Evolutionary conservation across 1,140 invertebrate species (phyloP), one percentile per base, ranked within the genome.

Genomic region (Penaeus chinensis): DNA sequence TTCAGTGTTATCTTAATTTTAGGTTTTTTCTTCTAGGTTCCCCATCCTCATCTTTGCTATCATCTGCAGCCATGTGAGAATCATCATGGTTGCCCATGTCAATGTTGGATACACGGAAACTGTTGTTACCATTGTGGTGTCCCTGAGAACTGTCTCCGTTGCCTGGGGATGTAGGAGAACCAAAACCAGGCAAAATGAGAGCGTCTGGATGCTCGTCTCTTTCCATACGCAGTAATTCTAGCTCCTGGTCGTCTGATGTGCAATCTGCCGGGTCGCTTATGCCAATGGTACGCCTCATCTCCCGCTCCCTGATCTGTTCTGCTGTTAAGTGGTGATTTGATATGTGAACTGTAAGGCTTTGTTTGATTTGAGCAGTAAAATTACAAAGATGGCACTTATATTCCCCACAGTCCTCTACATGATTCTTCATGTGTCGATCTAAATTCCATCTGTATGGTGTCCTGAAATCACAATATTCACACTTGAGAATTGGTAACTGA

Each of bases 381-480:
- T 96, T 97, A 92, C 98, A 99, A 87, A 96, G 94, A 24, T 95
- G 94, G 92, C 98, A 99, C 91, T 95, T 95, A 92, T 96, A 97
- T 82, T 95, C 94, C 22, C 96, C 96, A 66, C 79, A 81, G 32
- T 93, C 94, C 0, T 96, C 96, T 69, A 95, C 95, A 91, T 99
- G 98, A 91, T 98, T 98, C 92, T 96, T 95, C 92, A 96, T 96
- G 91, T 99, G 97, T 22, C 97, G 94, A 91, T 98, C 97, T 92
- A 98, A 94, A 92, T 98, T 98, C 95, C 96, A 97, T 92, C 97
- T 97, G 93, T 97, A 97, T 11, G 97, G 96, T 16, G 97, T 98
- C 81, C 96, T 95, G 92, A 98, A 99, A 91, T 97, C 96, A 93
- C 98, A 99, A 91, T 96, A 95, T 74, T 95, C 95, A 92, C 98